Conservation (phyloP, 2,113 vertebrate species). For the Anguilla rostrata region DNA sequence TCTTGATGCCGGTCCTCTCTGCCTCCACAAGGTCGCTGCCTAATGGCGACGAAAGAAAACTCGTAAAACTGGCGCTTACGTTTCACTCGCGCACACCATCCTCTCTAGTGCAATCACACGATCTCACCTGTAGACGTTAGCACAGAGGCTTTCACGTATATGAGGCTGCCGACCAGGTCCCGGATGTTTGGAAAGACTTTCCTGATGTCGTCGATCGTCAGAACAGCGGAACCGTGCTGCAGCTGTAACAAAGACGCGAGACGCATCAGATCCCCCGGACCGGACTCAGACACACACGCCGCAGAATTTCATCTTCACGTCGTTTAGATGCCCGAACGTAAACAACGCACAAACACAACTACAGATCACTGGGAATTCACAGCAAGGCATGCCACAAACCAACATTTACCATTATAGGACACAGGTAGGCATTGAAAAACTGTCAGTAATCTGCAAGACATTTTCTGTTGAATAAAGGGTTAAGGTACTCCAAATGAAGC, state of each 20-base stretch:
- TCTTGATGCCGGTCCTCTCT: constrained; percentile 69
- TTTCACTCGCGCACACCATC: no score
- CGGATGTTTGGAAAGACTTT: constrained; percentile 50
- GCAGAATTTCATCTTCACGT: no score
- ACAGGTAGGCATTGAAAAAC: no score
- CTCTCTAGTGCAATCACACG: neutral
- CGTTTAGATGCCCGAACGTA: no score
- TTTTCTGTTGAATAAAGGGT: neutral
- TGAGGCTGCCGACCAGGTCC: constrained; percentile 55
- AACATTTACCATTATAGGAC: no score
- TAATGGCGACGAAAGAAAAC: constrained; percentile 43
- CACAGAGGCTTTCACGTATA: constrained; percentile 72
- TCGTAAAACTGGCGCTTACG: neutral
- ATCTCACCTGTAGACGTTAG: constrained; percentile 65
- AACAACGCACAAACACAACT: no score
- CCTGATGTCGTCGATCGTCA: constrained; percentile 62
- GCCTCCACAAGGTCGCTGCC: constrained; percentile 89
- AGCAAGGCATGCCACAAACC: no score
- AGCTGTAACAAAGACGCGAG: constrained; percentile 47
- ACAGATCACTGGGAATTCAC: no score
- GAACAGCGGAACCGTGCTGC: constrained; percentile 50
- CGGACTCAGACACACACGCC: no score
- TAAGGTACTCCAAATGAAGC: neutral
- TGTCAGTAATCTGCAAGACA: no score
- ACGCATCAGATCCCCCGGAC: neutral